These are phyloP conservation scores for Lithophane socia DNA, from an alignment of 2,888 invertebrate species.

Conservation along the genomic window DNA sequence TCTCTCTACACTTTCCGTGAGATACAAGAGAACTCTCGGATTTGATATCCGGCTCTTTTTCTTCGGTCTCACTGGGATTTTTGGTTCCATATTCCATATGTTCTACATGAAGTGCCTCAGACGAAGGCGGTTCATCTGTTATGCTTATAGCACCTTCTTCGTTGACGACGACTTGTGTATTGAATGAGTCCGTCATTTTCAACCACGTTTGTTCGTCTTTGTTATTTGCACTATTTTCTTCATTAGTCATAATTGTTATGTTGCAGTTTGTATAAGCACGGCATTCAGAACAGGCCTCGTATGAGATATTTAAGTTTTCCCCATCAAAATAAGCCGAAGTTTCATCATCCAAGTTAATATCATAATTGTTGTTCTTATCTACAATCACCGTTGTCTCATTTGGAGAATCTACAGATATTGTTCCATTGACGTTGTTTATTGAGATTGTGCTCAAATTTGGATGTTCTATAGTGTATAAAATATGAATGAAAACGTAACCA, in stretches of 20 bases:
- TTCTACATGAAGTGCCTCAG: constrained; percentile 64
- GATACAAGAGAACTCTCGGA: constrained; percentile 72
- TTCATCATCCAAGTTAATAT: constrained; percentile 77
- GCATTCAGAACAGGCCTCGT: constrained; percentile 80
- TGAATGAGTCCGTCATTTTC: constrained; percentile 84
- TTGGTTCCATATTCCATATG: constrained; percentile 55
- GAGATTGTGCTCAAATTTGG: constrained; percentile 88
- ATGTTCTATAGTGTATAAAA: constrained; percentile 86
- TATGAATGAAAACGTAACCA: constrained; percentile 82
- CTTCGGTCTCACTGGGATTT: constrained; percentile 38
- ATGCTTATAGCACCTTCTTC: constrained; percentile 80
- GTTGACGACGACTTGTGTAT: constrained; percentile 76
- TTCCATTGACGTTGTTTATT: constrained; percentile 80
- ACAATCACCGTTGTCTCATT: constrained; percentile 77
- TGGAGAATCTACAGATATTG: constrained; percentile 81
- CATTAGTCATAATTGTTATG: constrained; percentile 75
- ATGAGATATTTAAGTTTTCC: constrained; percentile 76
- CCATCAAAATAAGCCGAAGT: constrained; percentile 82
- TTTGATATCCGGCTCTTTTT: constrained; percentile 66
- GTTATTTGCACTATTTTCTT: constrained; percentile 62
- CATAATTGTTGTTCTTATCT: constrained; percentile 76
- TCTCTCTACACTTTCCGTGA: constrained; percentile 80
- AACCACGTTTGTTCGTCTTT: constrained; percentile 78
- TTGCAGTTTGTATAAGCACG: constrained; percentile 77
- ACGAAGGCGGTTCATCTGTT: constrained; percentile 69